Conservation (phyloP, 2,797 vertebrate genomes). For the Pipistrellus kuhlii region DNA sequence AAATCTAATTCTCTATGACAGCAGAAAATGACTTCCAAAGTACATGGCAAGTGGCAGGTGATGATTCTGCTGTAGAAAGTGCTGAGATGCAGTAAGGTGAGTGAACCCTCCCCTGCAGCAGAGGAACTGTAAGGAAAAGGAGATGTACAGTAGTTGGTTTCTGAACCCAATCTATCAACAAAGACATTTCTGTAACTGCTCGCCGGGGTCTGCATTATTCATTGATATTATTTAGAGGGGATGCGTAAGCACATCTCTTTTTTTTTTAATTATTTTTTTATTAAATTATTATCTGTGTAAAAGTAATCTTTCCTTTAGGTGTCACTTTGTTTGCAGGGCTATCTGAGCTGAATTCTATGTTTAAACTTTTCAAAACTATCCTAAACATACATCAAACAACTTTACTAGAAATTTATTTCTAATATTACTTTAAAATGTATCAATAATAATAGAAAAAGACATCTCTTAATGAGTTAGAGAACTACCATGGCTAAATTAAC, state of each 20-base stretch:
- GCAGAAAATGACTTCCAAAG: neutral
- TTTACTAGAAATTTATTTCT: neutral
- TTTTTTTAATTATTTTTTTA: too few relatives aligned
- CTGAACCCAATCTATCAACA: neutral
- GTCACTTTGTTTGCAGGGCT: neutral
- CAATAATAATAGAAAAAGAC: neutral
- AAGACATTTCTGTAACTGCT: neutral
- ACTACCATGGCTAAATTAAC: neutral
- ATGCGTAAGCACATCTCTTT: neutral
- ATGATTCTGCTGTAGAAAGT: neutral
- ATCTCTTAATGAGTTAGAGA: neutral
- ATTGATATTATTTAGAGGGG: neutral
- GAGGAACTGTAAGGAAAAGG: neutral
- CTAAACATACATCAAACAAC: neutral
- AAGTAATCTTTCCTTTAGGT: neutral
- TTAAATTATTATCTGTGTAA: too few relatives aligned
- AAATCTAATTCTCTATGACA: neutral
- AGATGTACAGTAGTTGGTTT: neutral
- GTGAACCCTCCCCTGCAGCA: accelerated
- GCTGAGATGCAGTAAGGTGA: neutral
- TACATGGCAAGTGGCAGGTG: neutral
- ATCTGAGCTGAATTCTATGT: neutral
- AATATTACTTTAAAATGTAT: slow-evolving; percentile 10
- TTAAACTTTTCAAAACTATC: neutral
- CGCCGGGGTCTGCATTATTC: neutral